These are phyloP conservation scores for Pelecanoides urinatrix DNA, from an alignment of 2,113 vertebrate genomes.

Conservation along the genomic window DNA sequence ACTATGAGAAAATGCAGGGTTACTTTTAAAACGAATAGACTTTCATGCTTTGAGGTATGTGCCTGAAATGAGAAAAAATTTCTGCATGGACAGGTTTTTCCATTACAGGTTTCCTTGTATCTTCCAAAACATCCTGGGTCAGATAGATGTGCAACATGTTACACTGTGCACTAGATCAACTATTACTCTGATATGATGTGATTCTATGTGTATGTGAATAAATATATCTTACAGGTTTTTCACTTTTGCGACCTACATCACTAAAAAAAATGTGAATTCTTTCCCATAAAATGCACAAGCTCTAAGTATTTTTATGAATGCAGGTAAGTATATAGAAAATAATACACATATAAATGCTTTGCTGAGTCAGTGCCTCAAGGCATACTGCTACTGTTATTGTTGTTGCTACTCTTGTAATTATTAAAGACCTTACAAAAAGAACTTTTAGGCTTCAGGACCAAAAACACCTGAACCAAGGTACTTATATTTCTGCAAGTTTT, in stretches of 20 bases:
- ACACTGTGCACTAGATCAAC: not conserved
- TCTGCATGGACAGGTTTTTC: slow-evolving; percentile 37
- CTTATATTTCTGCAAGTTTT: not conserved
- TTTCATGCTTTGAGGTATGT: not conserved
- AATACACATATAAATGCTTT: not conserved
- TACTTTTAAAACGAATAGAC: slow-evolving; percentile 10
- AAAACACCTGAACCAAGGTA: not conserved
- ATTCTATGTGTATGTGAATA: not conserved
- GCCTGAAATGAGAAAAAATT: slow-evolving; percentile 23
- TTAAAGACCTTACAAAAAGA: not conserved
- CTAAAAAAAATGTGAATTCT: rapidly evolving
- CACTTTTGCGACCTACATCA: not conserved
- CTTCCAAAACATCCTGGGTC: not conserved
- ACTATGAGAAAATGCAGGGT: not conserved
- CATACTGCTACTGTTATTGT: not conserved
- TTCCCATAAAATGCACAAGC: not conserved
- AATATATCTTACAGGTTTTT: not conserved
- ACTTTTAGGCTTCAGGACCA: not conserved
- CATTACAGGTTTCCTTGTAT: slow-evolving; percentile 7
- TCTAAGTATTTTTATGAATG: not conserved
- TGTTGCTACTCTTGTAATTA: not conserved
- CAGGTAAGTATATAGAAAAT: not conserved
- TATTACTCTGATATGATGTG: not conserved
- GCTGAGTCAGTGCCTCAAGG: not conserved
- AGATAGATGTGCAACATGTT: not conserved